phyloP scores from a whole-genome alignment of 2,113 vertebrate genomes.

The Chaetorhynchus papuensis region DNA sequence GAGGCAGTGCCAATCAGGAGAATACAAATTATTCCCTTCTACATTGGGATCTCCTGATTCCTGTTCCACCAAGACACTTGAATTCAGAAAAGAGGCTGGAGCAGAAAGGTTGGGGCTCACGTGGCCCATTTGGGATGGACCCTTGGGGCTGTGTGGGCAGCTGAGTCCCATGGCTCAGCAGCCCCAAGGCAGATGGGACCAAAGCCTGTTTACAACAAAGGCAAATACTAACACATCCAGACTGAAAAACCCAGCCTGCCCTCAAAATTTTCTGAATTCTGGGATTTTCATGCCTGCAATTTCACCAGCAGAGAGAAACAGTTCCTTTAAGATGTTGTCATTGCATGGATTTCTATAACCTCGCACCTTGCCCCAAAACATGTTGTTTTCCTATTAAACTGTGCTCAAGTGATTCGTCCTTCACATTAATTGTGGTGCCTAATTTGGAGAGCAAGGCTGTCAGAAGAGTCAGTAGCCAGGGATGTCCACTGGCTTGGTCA shows the following conservation, averaged over 20 bases:
- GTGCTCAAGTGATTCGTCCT: background rate
- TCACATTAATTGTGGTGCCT: background rate
- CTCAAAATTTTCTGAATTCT: background rate
- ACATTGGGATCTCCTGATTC: background rate
- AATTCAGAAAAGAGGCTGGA: background rate
- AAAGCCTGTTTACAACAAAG: background rate
- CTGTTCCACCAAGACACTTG: background rate
- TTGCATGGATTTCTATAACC: background rate
- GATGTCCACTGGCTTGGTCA: background rate
- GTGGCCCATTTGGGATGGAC: background rate
- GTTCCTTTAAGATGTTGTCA: background rate
- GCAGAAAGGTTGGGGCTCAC: background rate
- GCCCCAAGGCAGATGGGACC: background rate
- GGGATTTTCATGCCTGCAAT: background rate
- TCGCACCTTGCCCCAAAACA: background rate
- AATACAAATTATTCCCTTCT: background rate
- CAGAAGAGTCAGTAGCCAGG: background rate
- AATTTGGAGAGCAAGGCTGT: background rate
- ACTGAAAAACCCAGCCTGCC: background rate
- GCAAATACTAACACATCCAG: background rate
- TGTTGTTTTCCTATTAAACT: background rate
- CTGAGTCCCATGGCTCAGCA: background rate
- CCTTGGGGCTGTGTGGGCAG: accelerated
- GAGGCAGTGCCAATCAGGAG: background rate
- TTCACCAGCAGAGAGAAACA: background rate